A percentile compares a stretch with the other conserved stretches of the same genome.
These are phyloP conservation scores for Lepus townsendii DNA, from an alignment of 2,797 vertebrate genomes.

Conservation along the genomic window DNA sequence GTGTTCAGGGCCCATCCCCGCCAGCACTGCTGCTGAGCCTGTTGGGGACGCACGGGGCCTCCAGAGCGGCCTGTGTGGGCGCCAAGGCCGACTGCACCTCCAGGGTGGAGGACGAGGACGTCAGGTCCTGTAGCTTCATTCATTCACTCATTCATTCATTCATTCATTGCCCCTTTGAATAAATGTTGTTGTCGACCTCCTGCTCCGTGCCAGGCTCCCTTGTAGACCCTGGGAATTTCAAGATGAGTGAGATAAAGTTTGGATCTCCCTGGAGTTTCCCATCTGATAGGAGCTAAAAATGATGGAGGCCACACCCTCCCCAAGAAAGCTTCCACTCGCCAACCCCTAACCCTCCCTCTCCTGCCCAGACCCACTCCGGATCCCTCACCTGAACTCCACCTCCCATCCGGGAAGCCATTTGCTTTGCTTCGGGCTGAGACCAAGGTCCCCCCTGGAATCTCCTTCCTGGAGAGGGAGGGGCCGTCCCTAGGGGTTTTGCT, in stretches of 20 bases:
- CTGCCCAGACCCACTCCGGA: too few species aligned
- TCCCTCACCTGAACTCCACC: accelerated
- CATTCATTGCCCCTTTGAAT: background rate
- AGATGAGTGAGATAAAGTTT: background rate
- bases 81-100: background rate
- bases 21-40: background rate
- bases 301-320: background rate
- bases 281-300: background rate
- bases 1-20: background rate
- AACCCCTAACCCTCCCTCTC: too few species aligned
- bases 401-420: accelerated
- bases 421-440: background rate
- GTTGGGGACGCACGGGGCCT: background rate
- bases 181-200: too few species aligned
- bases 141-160: background rate
- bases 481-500: background rate
- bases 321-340: background rate
- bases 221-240: background rate
- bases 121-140: background rate
- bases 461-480: background rate
- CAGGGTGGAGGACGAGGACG: background rate
- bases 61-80: background rate
- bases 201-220: background rate
- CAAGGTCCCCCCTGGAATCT: background rate
- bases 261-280: background rate